These are phyloP conservation scores for Dromiciops gliroides DNA, from an alignment of 2,113 vertebrate genomes.

Conservation along the genomic window DNA sequence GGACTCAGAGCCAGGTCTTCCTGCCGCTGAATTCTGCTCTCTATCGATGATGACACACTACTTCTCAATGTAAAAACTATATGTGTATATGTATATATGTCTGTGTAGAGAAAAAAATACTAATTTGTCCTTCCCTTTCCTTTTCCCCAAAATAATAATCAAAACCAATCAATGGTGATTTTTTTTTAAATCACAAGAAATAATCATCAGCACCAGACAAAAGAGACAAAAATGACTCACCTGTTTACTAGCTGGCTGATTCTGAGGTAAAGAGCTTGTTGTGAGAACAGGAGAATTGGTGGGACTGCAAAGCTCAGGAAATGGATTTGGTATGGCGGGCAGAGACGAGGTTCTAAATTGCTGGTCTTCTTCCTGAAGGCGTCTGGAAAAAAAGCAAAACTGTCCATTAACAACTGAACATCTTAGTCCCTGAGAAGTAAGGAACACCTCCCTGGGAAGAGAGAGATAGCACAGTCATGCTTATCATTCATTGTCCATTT, in stretches of 20 bases:
- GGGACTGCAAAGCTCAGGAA: conserved; percentile 94
- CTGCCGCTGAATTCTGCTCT: not conserved
- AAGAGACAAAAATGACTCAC: conserved; percentile 83
- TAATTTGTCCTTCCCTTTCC: not conserved
- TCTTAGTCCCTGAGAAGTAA: not conserved
- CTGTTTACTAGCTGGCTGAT: conserved; percentile 88
- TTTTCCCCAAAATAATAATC: fast-evolving
- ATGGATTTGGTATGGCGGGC: conserved; percentile 98
- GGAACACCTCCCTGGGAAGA: not conserved
- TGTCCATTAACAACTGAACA: conserved; percentile 45
- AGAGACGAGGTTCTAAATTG: conserved; percentile 94
- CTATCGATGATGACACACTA: not conserved
- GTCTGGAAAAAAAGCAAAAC: conserved; percentile 83
- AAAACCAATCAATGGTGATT: fast-evolving
- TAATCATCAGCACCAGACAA: fast-evolving
- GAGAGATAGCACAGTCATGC: not conserved
- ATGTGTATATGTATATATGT: not conserved
- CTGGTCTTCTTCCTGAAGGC: conserved; percentile 93
- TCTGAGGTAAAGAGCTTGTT: conserved; percentile 92
- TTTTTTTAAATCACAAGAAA: fast-evolving
- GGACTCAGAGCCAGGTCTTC: not conserved
- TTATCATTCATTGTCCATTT: not conserved
- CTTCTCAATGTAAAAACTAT: not conserved
- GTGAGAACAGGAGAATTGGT: conserved; percentile 90
- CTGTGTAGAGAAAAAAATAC: not conserved